phyloP scores from a whole-genome alignment of 1,140 invertebrate species.

The Meloidogyne floridensis region DNA sequence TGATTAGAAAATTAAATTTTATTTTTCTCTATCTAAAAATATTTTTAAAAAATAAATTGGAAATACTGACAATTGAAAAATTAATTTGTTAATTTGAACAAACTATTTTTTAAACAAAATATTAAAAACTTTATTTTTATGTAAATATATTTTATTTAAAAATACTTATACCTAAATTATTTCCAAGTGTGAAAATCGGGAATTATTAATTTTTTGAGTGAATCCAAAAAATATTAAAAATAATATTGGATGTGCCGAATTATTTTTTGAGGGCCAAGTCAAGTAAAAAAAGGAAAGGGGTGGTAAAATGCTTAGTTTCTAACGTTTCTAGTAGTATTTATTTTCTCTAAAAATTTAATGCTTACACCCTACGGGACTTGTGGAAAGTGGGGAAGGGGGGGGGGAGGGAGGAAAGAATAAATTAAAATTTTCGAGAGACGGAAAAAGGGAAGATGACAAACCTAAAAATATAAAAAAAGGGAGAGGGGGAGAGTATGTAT shows the following conservation, averaged over 20 bases:
- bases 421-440: not conserved
- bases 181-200: too few species aligned
- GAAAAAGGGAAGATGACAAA: not conserved
- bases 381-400: not conserved
- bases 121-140: too few species aligned
- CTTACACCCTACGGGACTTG: conserved; percentile 3
- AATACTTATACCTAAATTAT: too few species aligned
- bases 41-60: too few species aligned
- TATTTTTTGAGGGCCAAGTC: not conserved
- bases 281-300: not conserved
- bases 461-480: not conserved
- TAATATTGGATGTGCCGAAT: not conserved
- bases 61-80: too few species aligned
- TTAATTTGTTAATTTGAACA: too few species aligned
- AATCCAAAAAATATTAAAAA: not conserved
- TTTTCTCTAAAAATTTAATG: not conserved
- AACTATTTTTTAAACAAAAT: too few species aligned
- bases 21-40: too few species aligned
- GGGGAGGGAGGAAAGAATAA: not conserved
- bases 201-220: not conserved
- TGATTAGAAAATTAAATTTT: not conserved
- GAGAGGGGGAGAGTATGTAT: not conserved
- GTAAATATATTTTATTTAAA: not conserved
- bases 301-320: not conserved
- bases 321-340: not conserved